These are phyloP conservation scores for Latrodectus geometricus DNA, from an alignment of 1,140 invertebrate species.

Conservation along the genomic window DNA sequence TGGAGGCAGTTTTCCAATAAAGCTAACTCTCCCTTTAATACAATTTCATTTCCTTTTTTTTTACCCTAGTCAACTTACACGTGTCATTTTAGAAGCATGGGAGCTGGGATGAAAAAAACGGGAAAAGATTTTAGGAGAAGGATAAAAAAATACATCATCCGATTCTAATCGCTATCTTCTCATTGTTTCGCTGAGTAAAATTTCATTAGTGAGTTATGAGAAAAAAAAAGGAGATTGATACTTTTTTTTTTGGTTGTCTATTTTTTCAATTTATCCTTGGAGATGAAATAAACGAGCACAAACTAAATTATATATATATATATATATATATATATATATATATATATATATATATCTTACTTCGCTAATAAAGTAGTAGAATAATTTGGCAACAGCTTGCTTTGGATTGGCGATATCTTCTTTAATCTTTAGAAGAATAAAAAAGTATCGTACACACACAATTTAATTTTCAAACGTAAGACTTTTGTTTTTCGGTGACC, in stretches of 20 bases:
- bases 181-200: conserved; percentile 47
- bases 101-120: neutral
- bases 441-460: no score
- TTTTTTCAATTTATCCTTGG: no score
- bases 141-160: neutral
- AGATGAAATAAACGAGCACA: no score
- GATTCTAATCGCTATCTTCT: conserved; percentile 44
- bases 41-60: neutral
- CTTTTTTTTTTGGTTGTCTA: conserved; percentile 1
- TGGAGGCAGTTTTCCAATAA: conserved; percentile 50
- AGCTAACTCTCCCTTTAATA: neutral
- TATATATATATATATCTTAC: no score
- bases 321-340: no score
- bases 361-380: no score
- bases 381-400: no score
- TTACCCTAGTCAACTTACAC: conserved; percentile 17
- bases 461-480: no score
- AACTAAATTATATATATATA: no score
- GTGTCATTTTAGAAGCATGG: conserved; percentile 29
- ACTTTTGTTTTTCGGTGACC: no score
- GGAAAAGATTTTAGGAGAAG: neutral
- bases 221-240: neutral
- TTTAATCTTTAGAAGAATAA: no score
- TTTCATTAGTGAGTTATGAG: conserved; percentile 49
- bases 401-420: no score